Base-by-base conservation (phyloP, 2,888 invertebrate species). In the Cephalotes varians region DNA sequence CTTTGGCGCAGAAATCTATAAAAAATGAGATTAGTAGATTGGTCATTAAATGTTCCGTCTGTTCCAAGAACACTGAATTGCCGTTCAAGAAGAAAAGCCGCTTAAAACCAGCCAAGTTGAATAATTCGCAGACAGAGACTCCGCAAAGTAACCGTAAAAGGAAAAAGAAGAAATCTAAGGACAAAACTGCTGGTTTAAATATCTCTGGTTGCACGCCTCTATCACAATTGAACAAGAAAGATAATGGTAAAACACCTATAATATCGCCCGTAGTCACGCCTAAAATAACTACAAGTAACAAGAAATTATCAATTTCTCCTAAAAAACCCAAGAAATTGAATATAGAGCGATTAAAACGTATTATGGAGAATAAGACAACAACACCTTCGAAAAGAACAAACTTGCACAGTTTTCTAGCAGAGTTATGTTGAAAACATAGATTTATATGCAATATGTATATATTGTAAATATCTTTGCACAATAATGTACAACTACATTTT, bases 181-280 rank as follows among this genome's bases (percentile, higher is more conserved):
- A 95, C 84, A 94, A 92, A 90, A 95, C 94, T 73, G 95, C 95
- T 79, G 95, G 95, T 58, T 93, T 95, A 69, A 94, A 94, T 80
- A 81, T 93, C 85, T 87, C 91, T n/a, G 81, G 72, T 54, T 44
- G 21, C 18, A 25, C 28, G 34, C 54, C 47, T 69, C 9, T 34
- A 34, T 64, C 40, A 82, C 56, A 83, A 37, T 73, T 74, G 7
- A 49, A 40, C 15, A 56, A 49, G 28, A 74, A 73, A 73, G 74
- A 34, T 62, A 67, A 40, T 21, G 15, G 7, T 44, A 51, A 73
- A 65, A 84, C 65, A 28, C 51, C 65, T 31, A 73, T 65, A 34
- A 65, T 67, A 49, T 71, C 25, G 12, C 4, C 44, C 25, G 34
- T 34, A 12, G n/a, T 10, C 0, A 44, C 34, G n/a, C 34, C 71